Conservation (phyloP, 2,113 vertebrate genomes). For the Cichladusa arquata region DNA sequence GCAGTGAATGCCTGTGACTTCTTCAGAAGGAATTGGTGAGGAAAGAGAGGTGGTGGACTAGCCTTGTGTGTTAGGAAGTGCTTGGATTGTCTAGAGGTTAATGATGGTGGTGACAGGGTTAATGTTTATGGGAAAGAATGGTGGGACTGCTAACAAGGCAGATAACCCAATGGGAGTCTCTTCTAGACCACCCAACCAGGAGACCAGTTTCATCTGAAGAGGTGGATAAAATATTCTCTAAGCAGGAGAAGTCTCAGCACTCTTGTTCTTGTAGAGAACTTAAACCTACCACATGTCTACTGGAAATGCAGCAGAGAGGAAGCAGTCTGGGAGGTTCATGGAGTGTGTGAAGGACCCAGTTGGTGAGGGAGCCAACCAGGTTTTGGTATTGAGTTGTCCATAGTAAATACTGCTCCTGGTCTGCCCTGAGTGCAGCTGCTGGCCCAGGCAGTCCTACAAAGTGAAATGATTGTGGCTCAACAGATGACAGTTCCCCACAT, state of each 20-base stretch:
- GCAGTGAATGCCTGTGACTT: background rate
- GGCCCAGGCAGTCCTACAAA: background rate
- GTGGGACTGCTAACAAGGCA: background rate
- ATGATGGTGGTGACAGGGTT: background rate
- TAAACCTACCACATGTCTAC: background rate
- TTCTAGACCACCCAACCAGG: background rate
- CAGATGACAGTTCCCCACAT: accelerated
- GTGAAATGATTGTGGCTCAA: background rate
- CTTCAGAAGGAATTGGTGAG: background rate
- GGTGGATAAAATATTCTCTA: background rate
- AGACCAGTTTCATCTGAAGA: background rate
- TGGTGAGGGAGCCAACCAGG: background rate
- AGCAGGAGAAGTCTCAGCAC: background rate
- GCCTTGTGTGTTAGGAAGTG: background rate
- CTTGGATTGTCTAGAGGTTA: background rate
- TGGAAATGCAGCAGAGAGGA: background rate
- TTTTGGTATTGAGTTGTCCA: accelerated
- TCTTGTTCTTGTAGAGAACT: background rate
- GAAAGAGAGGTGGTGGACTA: background rate
- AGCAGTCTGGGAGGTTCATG: background rate
- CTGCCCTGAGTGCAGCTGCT: background rate
- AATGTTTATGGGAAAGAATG: background rate
- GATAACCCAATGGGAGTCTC: background rate
- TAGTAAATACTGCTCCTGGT: background rate
- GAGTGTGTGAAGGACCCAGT: background rate